Base-by-base conservation (phyloP, 2,888 invertebrate genomes). In the Iphiclides podalirius region DNA sequence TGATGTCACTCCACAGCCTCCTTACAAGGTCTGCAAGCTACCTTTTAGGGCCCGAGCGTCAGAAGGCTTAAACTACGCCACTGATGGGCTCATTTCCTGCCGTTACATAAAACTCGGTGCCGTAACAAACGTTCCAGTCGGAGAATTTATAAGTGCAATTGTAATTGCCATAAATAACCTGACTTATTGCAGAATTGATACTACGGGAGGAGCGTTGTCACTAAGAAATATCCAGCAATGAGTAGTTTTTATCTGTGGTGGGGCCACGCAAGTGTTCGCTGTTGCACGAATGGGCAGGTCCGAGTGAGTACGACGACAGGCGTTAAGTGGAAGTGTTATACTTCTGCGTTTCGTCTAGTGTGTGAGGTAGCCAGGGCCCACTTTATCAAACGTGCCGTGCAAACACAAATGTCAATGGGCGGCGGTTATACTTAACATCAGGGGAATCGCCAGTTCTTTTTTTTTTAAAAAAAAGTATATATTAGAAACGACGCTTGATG, bases 1-100 rank as follows among this genome's bases (percentile, higher is more conserved):
- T 53, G 53, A 53, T 50, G 53, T 50, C 50, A 49, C 45, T 35
- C 6, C 39, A 16, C 46, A 36, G 37, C 39, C 42, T 16, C 26
- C 48, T 35, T 39, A 49, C 43, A 44, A 49, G 49, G 49, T 49
- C 38, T 13, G 13, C 39, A 34, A 23, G 12, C 14, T 47, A 14
- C 49, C 49, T 34, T 49, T 38, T 49, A 34, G 23, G 38, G 43
- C 28, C 23, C 15, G 6, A 7, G 23, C 37, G 8, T 26, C 20
- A n/a, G 11, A 31, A 43, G 43, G 15, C 16, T 49, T 44, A 49
- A 33, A 38, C 43, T 38, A 20, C 17, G 14, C 14, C 14, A 20
- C 33, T 7, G 13, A 37, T 42, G 14, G 20, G 37, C 14, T 34
- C 16, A 44, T 49, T 44, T 49, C 43, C 49, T 44, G 43, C 15